Evolutionary conservation across 2,888 invertebrate species (phyloP).

Genomic region (Acronicta aceris): DNA sequence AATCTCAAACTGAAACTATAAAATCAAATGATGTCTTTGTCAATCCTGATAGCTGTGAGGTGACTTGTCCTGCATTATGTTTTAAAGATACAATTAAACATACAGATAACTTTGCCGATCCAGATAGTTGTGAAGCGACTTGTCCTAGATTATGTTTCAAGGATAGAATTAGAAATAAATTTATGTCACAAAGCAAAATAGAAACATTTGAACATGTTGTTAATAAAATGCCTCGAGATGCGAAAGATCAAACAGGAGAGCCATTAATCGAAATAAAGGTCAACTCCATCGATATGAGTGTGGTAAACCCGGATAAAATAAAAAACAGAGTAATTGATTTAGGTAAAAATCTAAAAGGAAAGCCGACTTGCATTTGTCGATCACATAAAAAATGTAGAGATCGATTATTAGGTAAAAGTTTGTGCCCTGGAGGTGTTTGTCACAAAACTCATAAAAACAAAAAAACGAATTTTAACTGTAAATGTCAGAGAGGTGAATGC

Average conservation of each 20-base stretch:
- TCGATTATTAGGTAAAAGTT: slow-evolving; percentile 5
- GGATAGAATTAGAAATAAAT: slow-evolving; percentile 8
- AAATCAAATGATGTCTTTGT: background rate
- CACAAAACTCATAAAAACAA: slow-evolving; percentile 34
- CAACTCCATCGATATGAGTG: slow-evolving; percentile 52
- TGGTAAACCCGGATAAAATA: slow-evolving; percentile 60
- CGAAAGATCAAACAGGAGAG: slow-evolving; percentile 32
- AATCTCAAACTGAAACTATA: background rate
- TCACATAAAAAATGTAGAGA: slow-evolving; percentile 28
- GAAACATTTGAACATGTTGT: background rate
- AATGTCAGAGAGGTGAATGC: slow-evolving; percentile 58
- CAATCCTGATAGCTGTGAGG: background rate
- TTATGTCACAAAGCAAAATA: background rate
- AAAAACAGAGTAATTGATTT: slow-evolving; percentile 49
- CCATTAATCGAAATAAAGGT: slow-evolving; percentile 64
- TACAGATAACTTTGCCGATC: background rate
- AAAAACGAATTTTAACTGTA: slow-evolving; percentile 53
- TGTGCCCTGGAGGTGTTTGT: slow-evolving; percentile 29
- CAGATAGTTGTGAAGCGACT: background rate
- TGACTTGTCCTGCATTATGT: background rate
- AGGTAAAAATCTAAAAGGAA: slow-evolving; percentile 2
- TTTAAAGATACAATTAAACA: slow-evolving; percentile 2
- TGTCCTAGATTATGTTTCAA: background rate
- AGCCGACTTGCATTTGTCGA: slow-evolving; percentile 58
- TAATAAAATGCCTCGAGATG: slow-evolving; percentile 12